phyloP scores from a whole-genome alignment of 2,113 vertebrate genomes.

The Arizona elegans region DNA sequence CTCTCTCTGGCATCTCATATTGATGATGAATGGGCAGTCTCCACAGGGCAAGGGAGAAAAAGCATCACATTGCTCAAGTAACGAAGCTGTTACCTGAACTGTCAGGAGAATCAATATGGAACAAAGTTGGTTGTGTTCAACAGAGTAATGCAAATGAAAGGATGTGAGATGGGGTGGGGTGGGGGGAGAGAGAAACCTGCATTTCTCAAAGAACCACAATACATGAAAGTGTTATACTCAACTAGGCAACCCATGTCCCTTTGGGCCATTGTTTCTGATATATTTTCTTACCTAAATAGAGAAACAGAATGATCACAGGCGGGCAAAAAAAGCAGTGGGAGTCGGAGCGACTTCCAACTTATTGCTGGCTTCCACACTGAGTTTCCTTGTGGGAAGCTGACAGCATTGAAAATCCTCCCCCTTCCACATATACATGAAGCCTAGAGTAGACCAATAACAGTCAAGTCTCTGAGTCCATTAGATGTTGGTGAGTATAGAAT shows the following conservation, averaged over 20 bases:
- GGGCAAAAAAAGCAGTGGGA: neutral
- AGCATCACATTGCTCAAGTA: rapidly evolving
- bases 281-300: neutral
- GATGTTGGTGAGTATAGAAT: neutral
- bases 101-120: neutral
- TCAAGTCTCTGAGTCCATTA: neutral
- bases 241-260: neutral
- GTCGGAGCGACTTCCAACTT: neutral
- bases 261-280: neutral
- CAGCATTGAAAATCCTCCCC: neutral
- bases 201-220: neutral
- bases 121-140: neutral
- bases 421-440: neutral
- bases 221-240: neutral
- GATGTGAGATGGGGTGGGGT: too few relatives aligned
- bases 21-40: rapidly evolving
- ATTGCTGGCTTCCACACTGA: neutral
- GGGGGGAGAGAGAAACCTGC: neutral
- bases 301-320: neutral
- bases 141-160: neutral
- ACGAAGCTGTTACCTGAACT: rapidly evolving
- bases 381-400: neutral
- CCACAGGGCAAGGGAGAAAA: neutral
- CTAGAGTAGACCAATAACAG: neutral
- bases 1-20: neutral